These are phyloP conservation scores for Sicus ferrugineus DNA, from an alignment of 2,888 invertebrate genomes.

Conservation along the genomic window DNA sequence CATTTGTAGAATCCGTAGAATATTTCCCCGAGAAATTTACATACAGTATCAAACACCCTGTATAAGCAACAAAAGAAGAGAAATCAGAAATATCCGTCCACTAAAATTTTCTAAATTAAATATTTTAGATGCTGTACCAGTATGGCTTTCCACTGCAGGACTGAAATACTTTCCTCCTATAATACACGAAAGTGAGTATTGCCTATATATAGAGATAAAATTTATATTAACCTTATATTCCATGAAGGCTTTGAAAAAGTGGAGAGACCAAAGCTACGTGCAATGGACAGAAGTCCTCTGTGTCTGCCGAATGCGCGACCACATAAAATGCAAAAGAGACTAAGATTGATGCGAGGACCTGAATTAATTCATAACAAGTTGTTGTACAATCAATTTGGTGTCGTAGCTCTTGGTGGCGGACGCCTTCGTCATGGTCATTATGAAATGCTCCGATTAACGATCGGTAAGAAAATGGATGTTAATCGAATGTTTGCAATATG, in stretches of 20 bases:
- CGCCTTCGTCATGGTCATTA: conserved; percentile 81
- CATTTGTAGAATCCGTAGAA: too few relatives aligned
- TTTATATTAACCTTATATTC: neutral
- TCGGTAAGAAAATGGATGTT: conserved; percentile 81
- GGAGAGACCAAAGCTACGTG: conserved; percentile 74
- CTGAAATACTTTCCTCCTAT: conserved; percentile 77
- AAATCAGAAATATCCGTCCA: too few relatives aligned
- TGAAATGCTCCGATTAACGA: conserved; percentile 82
- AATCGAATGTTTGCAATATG: conserved; percentile 92
- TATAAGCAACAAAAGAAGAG: too few relatives aligned
- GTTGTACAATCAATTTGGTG: conserved; percentile 90
- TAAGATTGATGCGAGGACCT: conserved; percentile 90
- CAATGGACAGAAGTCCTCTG: conserved; percentile 78
- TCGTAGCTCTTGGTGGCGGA: conserved; percentile 87
- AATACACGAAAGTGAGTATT: conserved; percentile 75
- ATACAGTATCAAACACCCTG: too few relatives aligned
- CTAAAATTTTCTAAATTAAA: neutral
- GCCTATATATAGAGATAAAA: conserved; percentile 36
- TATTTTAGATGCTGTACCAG: neutral
- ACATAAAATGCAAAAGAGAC: conserved; percentile 84
- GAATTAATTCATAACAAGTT: conserved; percentile 85
- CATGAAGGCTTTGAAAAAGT: conserved; percentile 75
- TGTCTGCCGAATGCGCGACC: conserved; percentile 73
- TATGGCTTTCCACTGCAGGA: conserved; percentile 64
- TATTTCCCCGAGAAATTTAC: too few relatives aligned